Evolutionary conservation across 2,113 vertebrate species (phyloP), one percentile per base, ranked within the genome.

Genomic region (Morone chrysops): DNA sequence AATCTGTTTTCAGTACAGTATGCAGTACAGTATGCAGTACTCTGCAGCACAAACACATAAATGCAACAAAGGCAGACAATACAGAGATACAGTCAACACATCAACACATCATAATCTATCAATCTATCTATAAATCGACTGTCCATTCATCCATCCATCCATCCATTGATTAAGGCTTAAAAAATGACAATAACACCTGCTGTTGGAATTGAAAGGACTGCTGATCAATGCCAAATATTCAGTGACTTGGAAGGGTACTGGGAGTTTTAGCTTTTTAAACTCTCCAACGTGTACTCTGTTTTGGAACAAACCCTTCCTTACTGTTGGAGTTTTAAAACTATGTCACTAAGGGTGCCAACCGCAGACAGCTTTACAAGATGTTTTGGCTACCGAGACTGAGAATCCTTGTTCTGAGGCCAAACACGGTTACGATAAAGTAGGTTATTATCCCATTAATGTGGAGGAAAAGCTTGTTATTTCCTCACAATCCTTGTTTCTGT

Each of bases 281-380:
- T 17, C 11, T 66, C 41, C 12, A 22, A 22, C 20, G 14, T 45
- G 18, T n/a, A 53, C 51, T 31, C 13, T 25, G 48, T 57, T 73
- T 20, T 47, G 48, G 18, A 43, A 47, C 63, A 61, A 61, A 54
- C 20, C 43, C 20, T 41, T 45, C 63, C 18, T 20, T 36, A 12
- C 13, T 22, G 10, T 36, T 81, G 13, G 38, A 43, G 47, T 53
- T 75, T 75, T 67, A n/a, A 75, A 69, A n/a, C 12, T n/a, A 43
- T 7, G 22, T 70, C 38, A 47, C 8, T 75, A 48, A 66, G 47
- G 38, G 47, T 53, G 8, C 9, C 53, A n/a, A 20, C 65, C 25
- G 41, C 80, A 70, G 72, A 40, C 41, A 73, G 41, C 70, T 60
- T 81, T 68, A 36, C 62, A 69, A 53, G 63, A 69, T 2, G 5